phyloP scores from a whole-genome alignment of 2,888 invertebrate species.

The Eurois occulta region DNA sequence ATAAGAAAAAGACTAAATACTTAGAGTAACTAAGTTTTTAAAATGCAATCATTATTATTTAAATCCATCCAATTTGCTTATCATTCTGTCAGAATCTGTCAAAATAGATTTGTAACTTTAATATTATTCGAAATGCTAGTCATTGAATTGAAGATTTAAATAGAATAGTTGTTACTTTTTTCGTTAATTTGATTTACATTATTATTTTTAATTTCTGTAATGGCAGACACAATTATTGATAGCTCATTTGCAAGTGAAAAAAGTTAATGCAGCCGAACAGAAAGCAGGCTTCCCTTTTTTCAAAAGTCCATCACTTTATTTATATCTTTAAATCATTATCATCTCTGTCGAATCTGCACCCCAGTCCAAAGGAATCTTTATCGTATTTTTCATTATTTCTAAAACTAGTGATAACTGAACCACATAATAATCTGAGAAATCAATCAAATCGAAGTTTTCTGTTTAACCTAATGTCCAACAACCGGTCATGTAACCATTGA shows the following conservation, averaged over 20 bases:
- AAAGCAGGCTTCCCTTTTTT: neutral
- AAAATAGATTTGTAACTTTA: constrained; percentile 16
- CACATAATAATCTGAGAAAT: neutral
- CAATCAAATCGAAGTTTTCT: neutral
- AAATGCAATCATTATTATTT: neutral
- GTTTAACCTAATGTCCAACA: neutral
- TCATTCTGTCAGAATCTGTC: constrained; percentile 12
- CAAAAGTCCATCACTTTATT: neutral
- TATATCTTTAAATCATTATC: neutral
- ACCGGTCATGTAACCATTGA: neutral
- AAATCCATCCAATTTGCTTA: neutral
- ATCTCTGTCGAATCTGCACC: neutral
- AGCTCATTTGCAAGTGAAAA: neutral
- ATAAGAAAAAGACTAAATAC: neutral
- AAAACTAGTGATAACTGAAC: neutral
- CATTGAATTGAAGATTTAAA: neutral
- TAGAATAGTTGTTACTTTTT: neutral
- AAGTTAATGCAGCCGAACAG: neutral
- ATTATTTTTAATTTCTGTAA: neutral
- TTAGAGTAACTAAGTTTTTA: neutral
- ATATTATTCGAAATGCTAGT: too few species aligned
- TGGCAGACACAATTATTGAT: constrained; percentile 1
- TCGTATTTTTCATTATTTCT: neutral
- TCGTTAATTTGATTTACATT: neutral
- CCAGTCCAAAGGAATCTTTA: neutral